Evolutionary conservation across 2,888 invertebrate species (phyloP).

Genomic region (Magallana nippona): DNA sequence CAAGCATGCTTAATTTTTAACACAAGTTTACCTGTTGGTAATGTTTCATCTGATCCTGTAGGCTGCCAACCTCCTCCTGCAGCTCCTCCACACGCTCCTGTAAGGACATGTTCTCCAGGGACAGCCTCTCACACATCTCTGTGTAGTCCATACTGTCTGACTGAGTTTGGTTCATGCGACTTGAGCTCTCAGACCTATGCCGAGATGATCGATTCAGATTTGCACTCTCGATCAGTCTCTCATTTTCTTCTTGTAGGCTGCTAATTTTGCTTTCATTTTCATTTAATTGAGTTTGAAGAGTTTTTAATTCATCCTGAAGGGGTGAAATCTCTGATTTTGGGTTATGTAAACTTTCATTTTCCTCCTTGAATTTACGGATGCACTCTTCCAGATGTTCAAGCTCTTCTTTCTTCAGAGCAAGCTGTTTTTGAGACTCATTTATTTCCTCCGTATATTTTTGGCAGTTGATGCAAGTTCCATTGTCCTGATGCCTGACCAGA

Average conservation of each 20-base stretch:
- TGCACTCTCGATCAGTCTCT: neutral
- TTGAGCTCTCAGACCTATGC: slow-evolving; percentile 1
- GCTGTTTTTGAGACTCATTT: neutral
- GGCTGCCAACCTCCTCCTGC: neutral
- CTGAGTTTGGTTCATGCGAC: neutral
- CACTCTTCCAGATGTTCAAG: slow-evolving; percentile 20
- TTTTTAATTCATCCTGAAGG: slow-evolving; percentile 12
- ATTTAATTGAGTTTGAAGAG: slow-evolving; percentile 10
- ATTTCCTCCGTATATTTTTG: slow-evolving; percentile 13
- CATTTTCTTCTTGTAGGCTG: neutral
- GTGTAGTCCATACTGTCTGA: slow-evolving; percentile 29
- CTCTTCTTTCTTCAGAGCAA: slow-evolving; percentile 18
- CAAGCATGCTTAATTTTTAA: too few species aligned
- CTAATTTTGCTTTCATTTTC: slow-evolving; percentile 32
- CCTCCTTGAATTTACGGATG: slow-evolving; percentile 32
- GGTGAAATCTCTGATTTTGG: neutral
- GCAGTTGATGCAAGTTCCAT: neutral
- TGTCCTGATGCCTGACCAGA: neutral
- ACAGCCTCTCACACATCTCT: slow-evolving; percentile 6
- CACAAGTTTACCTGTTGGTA: slow-evolving; percentile 2
- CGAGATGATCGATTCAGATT: neutral
- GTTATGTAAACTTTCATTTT: slow-evolving; percentile 29
- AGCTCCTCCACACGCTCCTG: slow-evolving; percentile 26
- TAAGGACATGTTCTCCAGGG: neutral
- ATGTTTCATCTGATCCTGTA: slow-evolving; percentile 10